Evolutionary conservation across 2,113 vertebrate genomes (phyloP), one percentile per base, ranked within the genome.

Genomic region (Etheostoma spectabile): DNA sequence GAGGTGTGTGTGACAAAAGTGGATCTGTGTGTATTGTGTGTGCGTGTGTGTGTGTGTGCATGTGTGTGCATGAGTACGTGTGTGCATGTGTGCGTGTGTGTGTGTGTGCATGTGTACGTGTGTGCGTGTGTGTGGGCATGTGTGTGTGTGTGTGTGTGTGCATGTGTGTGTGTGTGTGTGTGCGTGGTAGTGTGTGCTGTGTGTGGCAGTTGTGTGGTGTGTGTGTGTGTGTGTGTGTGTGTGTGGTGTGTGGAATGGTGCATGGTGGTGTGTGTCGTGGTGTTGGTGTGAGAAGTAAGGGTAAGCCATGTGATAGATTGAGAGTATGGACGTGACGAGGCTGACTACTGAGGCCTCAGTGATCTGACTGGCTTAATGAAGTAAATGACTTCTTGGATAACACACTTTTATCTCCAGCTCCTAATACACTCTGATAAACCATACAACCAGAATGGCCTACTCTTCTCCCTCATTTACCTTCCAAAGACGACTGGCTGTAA

Each of bases 361-460:
- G 86, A 91, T 93, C 87, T 91, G 80, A 53, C 88, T 77, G 88
- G 93, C 86, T 93, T 93, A 93, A 94, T 93, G 89, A 93, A 91
- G 84, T 92, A 90, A 92, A 94, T 86, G 86, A 85, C 88, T 92
- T 86, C 86, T 88, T 90, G 83, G 90, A 88, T 84, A 89, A 89
- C 84, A 89, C 88, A 84, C 83, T 59, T 46, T 80, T 24, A 83
- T 87, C 76, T 87, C 33, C 82, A 69, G 77, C 71, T 85, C 83
- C 77, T 87, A 86, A 91, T 86, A 63, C 59, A 51, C 77, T 77
- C 79, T 70, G 81, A 88, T 83, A 71, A 88, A 87, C 38, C 38
- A 42, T 42, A 11, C 10, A 42, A 42, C 78, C 72, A 68, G 8
- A 79, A 45, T 52, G 75, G 60, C 51, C 77, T 70, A 53, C 70